A percentile compares a stretch with the other conserved stretches of the same genome.
Evolutionary conservation across 1,140 invertebrate genomes (phyloP).

Genomic region (Andrena cerasifolii): DNA sequence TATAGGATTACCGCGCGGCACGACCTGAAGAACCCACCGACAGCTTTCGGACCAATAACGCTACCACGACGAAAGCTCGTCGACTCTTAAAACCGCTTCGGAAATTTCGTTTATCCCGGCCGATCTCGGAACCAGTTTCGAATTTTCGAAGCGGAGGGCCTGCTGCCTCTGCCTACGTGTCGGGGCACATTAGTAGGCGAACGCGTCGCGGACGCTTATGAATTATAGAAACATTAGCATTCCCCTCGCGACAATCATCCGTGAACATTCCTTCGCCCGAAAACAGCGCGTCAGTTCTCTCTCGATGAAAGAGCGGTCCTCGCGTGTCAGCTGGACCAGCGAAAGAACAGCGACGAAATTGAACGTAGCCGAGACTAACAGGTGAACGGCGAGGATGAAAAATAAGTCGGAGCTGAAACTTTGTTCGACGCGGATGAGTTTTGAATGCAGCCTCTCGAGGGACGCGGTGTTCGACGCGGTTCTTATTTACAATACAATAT

Average conservation of each 20-base stretch:
- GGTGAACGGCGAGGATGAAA: conserved; percentile 7
- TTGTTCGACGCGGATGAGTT: not conserved
- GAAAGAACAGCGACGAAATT: conserved; percentile 17
- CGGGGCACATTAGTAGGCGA: not conserved
- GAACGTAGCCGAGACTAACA: conserved; percentile 25
- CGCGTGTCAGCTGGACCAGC: not conserved
- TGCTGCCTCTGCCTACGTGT: not conserved
- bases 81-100: conserved; percentile 29
- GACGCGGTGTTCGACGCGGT: conserved; percentile 25
- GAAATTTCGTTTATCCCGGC: conserved; percentile 50
- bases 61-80: conserved; percentile 61
- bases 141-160: conserved; percentile 30
- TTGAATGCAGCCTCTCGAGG: conserved; percentile 13
- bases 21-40: conserved; percentile 62
- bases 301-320: not conserved
- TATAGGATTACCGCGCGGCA: conserved; percentile 68
- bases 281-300: conserved; percentile 1
- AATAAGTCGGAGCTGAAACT: not conserved
- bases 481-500: conserved; percentile 49
- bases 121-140: conserved; percentile 59
- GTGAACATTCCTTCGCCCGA: not conserved
- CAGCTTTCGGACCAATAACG: conserved; percentile 67
- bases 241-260: not conserved
- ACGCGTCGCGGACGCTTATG: not conserved
- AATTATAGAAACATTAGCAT: conserved; percentile 31